A percentile compares a stretch with the other conserved stretches of the same genome.
phyloP scores from a whole-genome alignment of 2,113 vertebrate species.

The Aspiorhynchus laticeps region DNA sequence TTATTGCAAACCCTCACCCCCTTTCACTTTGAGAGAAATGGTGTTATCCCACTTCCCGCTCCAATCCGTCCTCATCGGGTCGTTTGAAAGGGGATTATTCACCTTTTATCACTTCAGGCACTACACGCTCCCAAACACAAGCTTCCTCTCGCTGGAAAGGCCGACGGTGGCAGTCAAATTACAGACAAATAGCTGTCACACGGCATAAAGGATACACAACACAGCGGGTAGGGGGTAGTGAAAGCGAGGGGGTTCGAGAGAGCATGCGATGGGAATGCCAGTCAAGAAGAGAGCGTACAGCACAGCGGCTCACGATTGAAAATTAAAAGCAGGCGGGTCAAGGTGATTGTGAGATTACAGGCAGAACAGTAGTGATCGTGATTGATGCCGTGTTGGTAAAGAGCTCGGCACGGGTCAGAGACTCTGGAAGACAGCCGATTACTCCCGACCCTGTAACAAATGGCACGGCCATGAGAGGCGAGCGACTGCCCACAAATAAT shows the following conservation, averaged over 20 bases:
- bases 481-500: constrained; percentile 37
- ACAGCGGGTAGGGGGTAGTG: background rate
- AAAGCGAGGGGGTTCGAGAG: background rate
- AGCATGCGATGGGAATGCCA: background rate
- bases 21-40: constrained; percentile 24
- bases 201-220: constrained; percentile 31
- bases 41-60: constrained; percentile 61
- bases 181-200: constrained; percentile 62
- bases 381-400: constrained; percentile 75
- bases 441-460: constrained; percentile 67
- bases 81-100: constrained; percentile 76
- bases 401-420: constrained; percentile 65
- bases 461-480: constrained; percentile 63
- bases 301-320: constrained; percentile 68
- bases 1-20: constrained; percentile 14
- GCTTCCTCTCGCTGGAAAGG: constrained; percentile 59
- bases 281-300: constrained; percentile 59
- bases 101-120: constrained; percentile 75
- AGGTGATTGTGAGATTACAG: constrained; percentile 75
- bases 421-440: constrained; percentile 61
- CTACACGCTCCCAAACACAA: constrained; percentile 71
- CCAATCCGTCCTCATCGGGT: constrained; percentile 75
- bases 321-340: constrained; percentile 71
- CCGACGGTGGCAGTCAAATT: constrained; percentile 51
- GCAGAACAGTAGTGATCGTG: constrained; percentile 66